phyloP scores from a whole-genome alignment of 2,888 invertebrate species.

The Coelinius sp. region DNA sequence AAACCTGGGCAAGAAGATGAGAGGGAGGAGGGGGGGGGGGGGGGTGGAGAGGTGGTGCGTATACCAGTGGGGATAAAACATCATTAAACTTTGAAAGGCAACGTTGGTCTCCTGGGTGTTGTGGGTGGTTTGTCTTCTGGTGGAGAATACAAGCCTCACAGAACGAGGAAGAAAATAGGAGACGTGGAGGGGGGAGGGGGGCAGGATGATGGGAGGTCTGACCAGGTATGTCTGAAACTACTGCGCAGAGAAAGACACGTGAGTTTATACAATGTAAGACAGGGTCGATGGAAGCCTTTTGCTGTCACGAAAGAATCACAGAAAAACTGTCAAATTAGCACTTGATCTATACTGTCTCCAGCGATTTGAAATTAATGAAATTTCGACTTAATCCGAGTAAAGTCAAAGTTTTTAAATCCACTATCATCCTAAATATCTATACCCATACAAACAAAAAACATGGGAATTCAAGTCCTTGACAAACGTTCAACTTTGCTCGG shows the following conservation, averaged over 20 bases:
- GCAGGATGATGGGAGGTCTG: constrained; percentile 2
- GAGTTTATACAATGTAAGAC: not conserved
- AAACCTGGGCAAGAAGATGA: not conserved
- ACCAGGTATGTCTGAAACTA: not conserved
- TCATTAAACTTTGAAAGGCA: constrained; percentile 50
- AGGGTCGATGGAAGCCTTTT: constrained; percentile 29
- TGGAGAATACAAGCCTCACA: not conserved
- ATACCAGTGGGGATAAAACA: constrained; percentile 47
- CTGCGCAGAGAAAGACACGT: constrained; percentile 26
- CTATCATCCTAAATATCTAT: no score
- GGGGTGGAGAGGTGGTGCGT: constrained; percentile 1
- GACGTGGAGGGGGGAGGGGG: no score
- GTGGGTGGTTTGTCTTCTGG: constrained; percentile 6
- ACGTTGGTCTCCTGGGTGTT: constrained; percentile 44
- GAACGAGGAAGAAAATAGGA: not conserved
- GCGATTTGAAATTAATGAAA: no score
- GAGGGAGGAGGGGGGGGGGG: not conserved
- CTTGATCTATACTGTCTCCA: no score
- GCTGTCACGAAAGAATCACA: constrained; percentile 5
- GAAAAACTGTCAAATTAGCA: not conserved
- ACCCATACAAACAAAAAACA: no score
- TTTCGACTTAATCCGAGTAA: no score
- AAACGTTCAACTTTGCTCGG: no score
- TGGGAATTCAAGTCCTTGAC: no score
- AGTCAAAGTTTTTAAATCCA: no score